Evolutionary conservation across 2,113 vertebrate species (phyloP).

Genomic region (Crotophaga sulcirostris): DNA sequence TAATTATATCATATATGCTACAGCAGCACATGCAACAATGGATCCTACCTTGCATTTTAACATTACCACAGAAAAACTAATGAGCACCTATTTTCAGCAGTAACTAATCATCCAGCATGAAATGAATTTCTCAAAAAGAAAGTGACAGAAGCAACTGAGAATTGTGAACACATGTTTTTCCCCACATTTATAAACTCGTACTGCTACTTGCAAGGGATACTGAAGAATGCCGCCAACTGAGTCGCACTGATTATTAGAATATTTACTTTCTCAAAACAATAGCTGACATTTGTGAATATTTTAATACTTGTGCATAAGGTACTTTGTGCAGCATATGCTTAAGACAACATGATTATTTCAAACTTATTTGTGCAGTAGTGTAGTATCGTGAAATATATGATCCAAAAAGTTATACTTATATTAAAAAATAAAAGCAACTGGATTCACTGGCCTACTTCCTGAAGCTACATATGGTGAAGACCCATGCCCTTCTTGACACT

Average conservation of each 20-base stretch:
- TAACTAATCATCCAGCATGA: slow-evolving; percentile 62
- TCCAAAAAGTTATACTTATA: slow-evolving; percentile 11
- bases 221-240: slow-evolving; percentile 49
- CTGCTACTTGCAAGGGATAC: slow-evolving; percentile 40
- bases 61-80: slow-evolving; percentile 36
- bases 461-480: slow-evolving; percentile 73
- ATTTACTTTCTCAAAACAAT: slow-evolving; percentile 40
- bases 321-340: slow-evolving; percentile 30
- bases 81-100: slow-evolving; percentile 52
- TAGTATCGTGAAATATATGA: slow-evolving; percentile 14
- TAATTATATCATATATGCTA: slow-evolving; percentile 8
- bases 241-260: background rate
- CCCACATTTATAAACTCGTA: slow-evolving; percentile 25
- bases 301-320: slow-evolving; percentile 50
- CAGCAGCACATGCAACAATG: slow-evolving; percentile 58
- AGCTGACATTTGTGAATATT: slow-evolving; percentile 15
- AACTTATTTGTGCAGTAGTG: slow-evolving; percentile 39
- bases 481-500: slow-evolving; percentile 77
- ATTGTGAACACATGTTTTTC: background rate
- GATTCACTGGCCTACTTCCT: slow-evolving; percentile 68
- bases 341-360: background rate
- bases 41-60: slow-evolving; percentile 31
- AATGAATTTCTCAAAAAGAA: slow-evolving; percentile 68
- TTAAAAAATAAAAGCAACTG: slow-evolving; percentile 50
- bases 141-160: slow-evolving; percentile 55